Evolutionary conservation across 2,888 invertebrate species (phyloP), one percentile per base, ranked within the genome.

Genomic region (Diplazon laetatorius): DNA sequence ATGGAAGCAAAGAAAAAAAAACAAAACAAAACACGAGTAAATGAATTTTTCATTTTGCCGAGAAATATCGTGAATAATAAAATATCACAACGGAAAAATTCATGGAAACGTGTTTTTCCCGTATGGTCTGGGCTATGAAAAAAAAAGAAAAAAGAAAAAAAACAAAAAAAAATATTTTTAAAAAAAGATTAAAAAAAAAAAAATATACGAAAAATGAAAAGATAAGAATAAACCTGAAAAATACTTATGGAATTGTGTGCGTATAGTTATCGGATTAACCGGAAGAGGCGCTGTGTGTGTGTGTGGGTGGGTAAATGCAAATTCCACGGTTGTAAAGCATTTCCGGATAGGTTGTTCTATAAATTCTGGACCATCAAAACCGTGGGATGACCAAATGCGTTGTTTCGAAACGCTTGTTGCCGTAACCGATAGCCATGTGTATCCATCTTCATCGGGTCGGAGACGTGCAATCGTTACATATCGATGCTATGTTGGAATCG

Each of bases 21-120:
- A n/a, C n/a, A n/a, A n/a, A n/a, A n/a, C n/a, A n/a, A 78, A 68
- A 70, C 70, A 78, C 70, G 70, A 70, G 74, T 78, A 66, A 78
- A 70, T 74, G 78, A 74, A 78, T 78, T 74, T 78, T 65, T n/a
- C 78, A 74, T 74, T 74, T 78, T 70, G 70, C 78, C 70, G 52
- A 59, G 74, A 70, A 70, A 70, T 70, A 74, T 74, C 69, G 65
- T 74, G 78, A 78, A 78, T 74, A 74, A 78, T 78, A 74, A n/a
- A n/a, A n/a, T n/a, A n/a, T n/a, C n/a, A n/a, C n/a, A n/a, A n/a
- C n/a, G n/a, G n/a, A n/a, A n/a, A n/a, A n/a, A n/a, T n/a, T n/a
- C n/a, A n/a, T n/a, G n/a, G n/a, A n/a, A n/a, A n/a, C n/a, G n/a
- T n/a, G n/a, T n/a, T n/a, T n/a, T n/a, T n/a, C n/a, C n/a, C n/a